Conservation (phyloP, 2,797 vertebrate genomes). For the Chiloscyllium punctatum region DNA sequence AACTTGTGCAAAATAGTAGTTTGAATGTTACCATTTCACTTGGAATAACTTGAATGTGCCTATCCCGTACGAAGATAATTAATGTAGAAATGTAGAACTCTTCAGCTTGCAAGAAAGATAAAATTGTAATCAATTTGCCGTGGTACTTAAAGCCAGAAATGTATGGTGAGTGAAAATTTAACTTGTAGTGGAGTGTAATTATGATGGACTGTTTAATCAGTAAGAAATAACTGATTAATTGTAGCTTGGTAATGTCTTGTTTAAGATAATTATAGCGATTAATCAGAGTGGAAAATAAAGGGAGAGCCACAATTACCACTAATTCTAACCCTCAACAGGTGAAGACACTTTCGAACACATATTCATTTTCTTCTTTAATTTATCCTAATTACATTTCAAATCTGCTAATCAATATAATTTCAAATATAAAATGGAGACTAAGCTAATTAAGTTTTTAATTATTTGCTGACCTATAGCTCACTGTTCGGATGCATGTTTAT, state of each 20-base stretch:
- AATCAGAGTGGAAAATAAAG: background rate
- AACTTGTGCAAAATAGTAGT: background rate
- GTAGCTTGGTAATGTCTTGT: background rate
- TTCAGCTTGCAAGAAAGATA: background rate
- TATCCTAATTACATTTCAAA: background rate
- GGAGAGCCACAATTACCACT: background rate
- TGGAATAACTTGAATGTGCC: background rate
- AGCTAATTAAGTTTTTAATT: background rate
- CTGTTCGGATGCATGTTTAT: background rate
- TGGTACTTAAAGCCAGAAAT: conserved; percentile 24
- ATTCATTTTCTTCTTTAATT: background rate
- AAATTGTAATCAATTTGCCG: background rate
- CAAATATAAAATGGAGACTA: background rate
- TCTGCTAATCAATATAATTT: background rate
- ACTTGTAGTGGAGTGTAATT: background rate
- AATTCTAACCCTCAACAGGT: background rate
- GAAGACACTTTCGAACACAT: background rate
- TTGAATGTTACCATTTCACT: background rate
- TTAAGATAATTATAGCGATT: conserved; percentile 23
- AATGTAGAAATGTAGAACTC: background rate
- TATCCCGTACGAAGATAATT: background rate
- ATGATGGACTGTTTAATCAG: conserved; percentile 28
- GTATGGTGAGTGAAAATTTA: conserved; percentile 1
- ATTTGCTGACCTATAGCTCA: background rate
- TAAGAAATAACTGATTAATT: conserved; percentile 37